A percentile compares a stretch with the other conserved stretches of the same genome.
Conservation (phyloP, 2,113 vertebrate genomes). For the Corythoichthys intestinalis region DNA sequence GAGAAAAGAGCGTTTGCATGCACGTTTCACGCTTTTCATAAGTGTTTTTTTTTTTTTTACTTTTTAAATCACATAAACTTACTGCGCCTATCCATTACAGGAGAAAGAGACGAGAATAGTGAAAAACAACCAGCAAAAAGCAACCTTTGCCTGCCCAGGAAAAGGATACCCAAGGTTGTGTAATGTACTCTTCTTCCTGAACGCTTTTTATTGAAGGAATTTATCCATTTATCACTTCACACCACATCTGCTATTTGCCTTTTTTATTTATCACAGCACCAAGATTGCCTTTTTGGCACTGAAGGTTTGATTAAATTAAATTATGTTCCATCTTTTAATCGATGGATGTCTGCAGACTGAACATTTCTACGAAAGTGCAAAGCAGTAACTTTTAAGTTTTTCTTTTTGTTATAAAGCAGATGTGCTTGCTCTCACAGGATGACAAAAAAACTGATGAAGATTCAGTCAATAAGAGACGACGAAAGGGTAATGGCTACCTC, state of each 20-base stretch:
- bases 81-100: conserved; percentile 45
- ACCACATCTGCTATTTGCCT: neutral
- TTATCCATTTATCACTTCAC: neutral
- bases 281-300: neutral
- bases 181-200: neutral
- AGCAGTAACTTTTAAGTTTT: neutral
- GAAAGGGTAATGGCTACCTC: conserved; percentile 75
- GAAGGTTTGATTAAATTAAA: neutral
- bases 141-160: conserved; percentile 76
- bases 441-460: conserved; percentile 82
- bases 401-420: neutral
- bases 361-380: neutral
- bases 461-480: conserved; percentile 80
- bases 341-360: neutral
- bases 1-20: neutral
- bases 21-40: neutral
- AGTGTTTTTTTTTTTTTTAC: neutral
- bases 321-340: neutral
- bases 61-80: neutral
- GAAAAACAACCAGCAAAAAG: conserved; percentile 66
- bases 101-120: conserved; percentile 69
- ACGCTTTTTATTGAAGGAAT: neutral
- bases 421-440: conserved; percentile 62
- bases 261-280: neutral
- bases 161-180: conserved; percentile 86